These are phyloP conservation scores for Muscina levida DNA, from an alignment of 2,888 invertebrate genomes.

Conservation along the genomic window DNA sequence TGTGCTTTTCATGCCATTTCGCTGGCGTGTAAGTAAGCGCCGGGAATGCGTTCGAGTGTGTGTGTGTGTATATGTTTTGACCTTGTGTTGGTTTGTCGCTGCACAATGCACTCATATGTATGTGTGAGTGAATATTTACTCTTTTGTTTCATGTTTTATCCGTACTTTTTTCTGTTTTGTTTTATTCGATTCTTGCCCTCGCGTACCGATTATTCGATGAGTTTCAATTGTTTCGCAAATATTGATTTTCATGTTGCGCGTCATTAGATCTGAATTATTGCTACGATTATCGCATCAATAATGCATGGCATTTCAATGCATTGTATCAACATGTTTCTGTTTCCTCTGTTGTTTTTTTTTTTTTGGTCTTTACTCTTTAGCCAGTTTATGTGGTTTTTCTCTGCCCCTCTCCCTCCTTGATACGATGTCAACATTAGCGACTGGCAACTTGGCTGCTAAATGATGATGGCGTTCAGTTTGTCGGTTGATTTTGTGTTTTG, in stretches of 20 bases:
- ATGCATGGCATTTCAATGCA: conserved; percentile 40
- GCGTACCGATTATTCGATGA: conserved; percentile 47
- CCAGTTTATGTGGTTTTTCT: background rate
- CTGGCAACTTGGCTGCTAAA: background rate
- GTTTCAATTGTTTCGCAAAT: conserved; percentile 63
- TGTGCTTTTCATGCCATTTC: conserved; percentile 26
- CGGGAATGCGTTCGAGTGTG: background rate
- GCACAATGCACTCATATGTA: background rate
- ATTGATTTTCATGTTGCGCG: conserved; percentile 62
- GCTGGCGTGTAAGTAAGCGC: conserved; percentile 1
- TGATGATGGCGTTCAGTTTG: conserved; percentile 1
- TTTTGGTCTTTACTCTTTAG: background rate
- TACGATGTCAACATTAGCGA: background rate
- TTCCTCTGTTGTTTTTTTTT: background rate
- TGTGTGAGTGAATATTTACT: conserved; percentile 11
- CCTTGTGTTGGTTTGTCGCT: conserved; percentile 31
- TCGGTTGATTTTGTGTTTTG: background rate
- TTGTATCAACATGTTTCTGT: conserved; percentile 33
- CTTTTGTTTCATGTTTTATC: conserved; percentile 33
- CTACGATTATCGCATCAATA: conserved; percentile 63
- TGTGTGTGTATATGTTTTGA: conserved; percentile 8
- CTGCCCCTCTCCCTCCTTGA: background rate
- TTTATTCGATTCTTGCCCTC: conserved; percentile 23
- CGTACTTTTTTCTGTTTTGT: conserved; percentile 32
- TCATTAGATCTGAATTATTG: conserved; percentile 65